phyloP scores from a whole-genome alignment of 2,113 vertebrate genomes.

The Microcebus griseorufus region DNA sequence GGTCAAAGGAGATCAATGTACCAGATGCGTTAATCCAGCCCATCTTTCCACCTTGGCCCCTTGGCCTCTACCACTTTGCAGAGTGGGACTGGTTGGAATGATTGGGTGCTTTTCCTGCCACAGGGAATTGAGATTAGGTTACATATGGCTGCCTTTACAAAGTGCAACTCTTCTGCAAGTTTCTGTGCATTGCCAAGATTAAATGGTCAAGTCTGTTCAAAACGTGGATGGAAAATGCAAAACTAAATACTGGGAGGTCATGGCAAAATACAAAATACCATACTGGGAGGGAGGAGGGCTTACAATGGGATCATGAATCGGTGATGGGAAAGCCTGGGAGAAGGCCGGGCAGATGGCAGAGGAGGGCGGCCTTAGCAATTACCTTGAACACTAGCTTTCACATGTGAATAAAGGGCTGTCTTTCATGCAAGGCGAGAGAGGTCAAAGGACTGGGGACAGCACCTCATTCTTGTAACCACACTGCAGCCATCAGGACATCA shows the following conservation, averaged over 20 bases:
- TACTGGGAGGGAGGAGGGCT: not conserved
- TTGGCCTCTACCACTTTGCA: not conserved
- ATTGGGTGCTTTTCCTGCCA: not conserved
- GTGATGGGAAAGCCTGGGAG: fast-evolving
- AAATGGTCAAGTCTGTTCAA: not conserved
- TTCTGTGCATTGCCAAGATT: not conserved
- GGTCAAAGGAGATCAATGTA: not conserved
- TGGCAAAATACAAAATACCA: not conserved
- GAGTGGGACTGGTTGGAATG: too few species aligned
- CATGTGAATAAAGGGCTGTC: fast-evolving
- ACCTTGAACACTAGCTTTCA: not conserved
- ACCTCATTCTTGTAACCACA: not conserved
- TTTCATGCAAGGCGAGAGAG: fast-evolving
- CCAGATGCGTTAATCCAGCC: not conserved
- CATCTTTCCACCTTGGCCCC: too few species aligned
- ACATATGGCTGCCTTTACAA: not conserved
- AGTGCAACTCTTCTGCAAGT: not conserved
- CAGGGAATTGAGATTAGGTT: not conserved
- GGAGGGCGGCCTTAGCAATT: fast-evolving
- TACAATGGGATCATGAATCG: fast-evolving
- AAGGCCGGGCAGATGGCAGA: not conserved
- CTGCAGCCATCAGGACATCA: not conserved
- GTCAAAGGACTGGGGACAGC: not conserved
- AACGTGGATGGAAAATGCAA: not conserved
- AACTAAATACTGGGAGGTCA: too few species aligned